A percentile compares a stretch with the other conserved stretches of the same genome.
phyloP scores from a whole-genome alignment of 1,140 invertebrate species.

The Aphis craccivora region DNA sequence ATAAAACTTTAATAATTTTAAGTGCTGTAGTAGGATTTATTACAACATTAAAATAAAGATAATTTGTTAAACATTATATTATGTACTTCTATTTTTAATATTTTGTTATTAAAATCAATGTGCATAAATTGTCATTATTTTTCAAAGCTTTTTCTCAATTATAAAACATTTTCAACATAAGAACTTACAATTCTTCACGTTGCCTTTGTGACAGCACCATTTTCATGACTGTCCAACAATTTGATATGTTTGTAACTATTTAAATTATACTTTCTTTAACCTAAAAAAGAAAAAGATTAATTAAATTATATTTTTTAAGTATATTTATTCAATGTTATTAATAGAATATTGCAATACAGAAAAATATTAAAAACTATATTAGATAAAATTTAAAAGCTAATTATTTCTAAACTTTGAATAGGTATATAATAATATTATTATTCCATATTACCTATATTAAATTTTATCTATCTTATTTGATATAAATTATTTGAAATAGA shows the following conservation, averaged over 20 bases:
- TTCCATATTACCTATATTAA: not conserved
- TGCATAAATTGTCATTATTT: not conserved
- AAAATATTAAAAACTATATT: not conserved
- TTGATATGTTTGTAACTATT: too few relatives aligned
- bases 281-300: not conserved
- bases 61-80: too few relatives aligned
- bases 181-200: constrained; percentile 97
- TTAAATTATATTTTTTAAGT: not conserved
- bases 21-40: too few relatives aligned
- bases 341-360: not conserved
- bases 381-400: not conserved
- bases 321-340: not conserved
- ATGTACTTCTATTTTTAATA: not conserved
- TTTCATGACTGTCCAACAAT: constrained; percentile 73
- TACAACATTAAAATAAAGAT: too few relatives aligned
- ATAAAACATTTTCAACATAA: not conserved
- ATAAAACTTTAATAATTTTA: not conserved
- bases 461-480: not conserved
- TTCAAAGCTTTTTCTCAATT: not conserved
- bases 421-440: too few relatives aligned
- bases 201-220: constrained; percentile 99
- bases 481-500: not conserved
- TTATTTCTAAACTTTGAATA: not conserved
- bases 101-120: not conserved
- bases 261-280: constrained; percentile 11